Percentiles rank a stretch among this genome's conserved stretches.
Evolutionary conservation across 2,888 invertebrate species (phyloP).

Genomic region (Cerceris ruficornis): DNA sequence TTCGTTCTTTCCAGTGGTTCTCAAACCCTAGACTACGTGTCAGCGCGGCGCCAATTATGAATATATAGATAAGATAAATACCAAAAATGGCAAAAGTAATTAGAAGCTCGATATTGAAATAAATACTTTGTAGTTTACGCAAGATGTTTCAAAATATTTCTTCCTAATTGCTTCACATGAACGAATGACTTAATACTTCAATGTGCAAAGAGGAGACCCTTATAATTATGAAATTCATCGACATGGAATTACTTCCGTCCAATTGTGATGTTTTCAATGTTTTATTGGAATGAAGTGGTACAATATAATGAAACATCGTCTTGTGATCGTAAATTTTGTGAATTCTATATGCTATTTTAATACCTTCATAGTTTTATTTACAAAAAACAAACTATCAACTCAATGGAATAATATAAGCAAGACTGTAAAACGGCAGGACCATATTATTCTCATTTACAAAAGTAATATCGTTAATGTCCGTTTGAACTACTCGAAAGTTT

Average conservation of each 20-base stretch:
- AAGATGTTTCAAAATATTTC: too few species aligned
- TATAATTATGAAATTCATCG: neutral
- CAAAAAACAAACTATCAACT: slow-evolving; percentile 39
- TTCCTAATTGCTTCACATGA: neutral
- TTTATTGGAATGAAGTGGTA: slow-evolving; percentile 75
- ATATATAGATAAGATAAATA: neutral
- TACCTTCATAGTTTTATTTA: slow-evolving; percentile 46
- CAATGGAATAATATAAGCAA: slow-evolving; percentile 34
- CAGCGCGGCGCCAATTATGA: neutral
- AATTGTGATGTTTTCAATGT: slow-evolving; percentile 39
- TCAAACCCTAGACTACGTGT: slow-evolving; percentile 22
- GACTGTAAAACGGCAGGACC: slow-evolving; percentile 25
- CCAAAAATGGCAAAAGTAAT: too few species aligned
- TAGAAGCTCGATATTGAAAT: too few species aligned
- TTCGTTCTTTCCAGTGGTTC: slow-evolving; percentile 59
- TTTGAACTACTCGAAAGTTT: slow-evolving; percentile 9
- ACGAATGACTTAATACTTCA: neutral
- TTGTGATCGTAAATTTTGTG: slow-evolving; percentile 44
- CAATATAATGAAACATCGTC: slow-evolving; percentile 66
- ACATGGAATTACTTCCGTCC: neutral
- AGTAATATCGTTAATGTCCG: slow-evolving; percentile 5
- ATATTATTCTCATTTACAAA: slow-evolving; percentile 13
- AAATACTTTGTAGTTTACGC: too few species aligned
- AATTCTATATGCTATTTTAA: slow-evolving; percentile 28
- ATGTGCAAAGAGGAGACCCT: neutral